These are phyloP conservation scores for Girardinus metallicus DNA, from an alignment of 2,797 vertebrate species.

Conservation along the genomic window DNA sequence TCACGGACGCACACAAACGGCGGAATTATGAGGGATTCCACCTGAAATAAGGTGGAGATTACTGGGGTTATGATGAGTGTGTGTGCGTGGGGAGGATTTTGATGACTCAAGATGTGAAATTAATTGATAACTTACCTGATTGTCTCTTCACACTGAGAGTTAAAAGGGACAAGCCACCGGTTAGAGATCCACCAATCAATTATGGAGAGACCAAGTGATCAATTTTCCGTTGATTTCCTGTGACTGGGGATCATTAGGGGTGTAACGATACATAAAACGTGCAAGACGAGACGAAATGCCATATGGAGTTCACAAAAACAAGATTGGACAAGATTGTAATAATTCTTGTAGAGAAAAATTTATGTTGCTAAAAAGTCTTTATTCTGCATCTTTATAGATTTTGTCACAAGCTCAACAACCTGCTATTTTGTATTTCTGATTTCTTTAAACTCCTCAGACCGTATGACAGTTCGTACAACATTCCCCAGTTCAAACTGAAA, in stretches of 20 bases:
- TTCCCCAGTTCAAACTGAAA: too few species aligned
- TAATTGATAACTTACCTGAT: slow-evolving; percentile 48
- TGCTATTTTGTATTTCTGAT: background rate
- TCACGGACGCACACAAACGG: slow-evolving; percentile 40
- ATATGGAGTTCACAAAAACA: background rate
- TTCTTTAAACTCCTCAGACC: background rate
- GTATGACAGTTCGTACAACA: background rate
- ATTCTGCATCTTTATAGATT: background rate
- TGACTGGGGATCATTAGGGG: background rate
- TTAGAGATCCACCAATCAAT: background rate
- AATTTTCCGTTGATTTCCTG: background rate
- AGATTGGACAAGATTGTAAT: background rate
- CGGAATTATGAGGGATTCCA: slow-evolving; percentile 38
- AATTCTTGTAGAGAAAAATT: background rate
- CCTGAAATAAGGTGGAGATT: slow-evolving; percentile 19
- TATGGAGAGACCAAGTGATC: background rate
- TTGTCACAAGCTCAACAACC: background rate
- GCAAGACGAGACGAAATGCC: background rate
- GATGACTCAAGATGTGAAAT: slow-evolving; percentile 37
- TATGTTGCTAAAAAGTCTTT: background rate
- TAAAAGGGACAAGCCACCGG: slow-evolving; percentile 37
- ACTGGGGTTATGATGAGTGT: slow-evolving; percentile 39
- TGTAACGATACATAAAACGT: background rate
- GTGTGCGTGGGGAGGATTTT: slow-evolving; percentile 10
- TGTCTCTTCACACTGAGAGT: slow-evolving; percentile 50